Evolutionary conservation across 2,797 vertebrate genomes (phyloP).

Genomic region (Todus mexicanus): DNA sequence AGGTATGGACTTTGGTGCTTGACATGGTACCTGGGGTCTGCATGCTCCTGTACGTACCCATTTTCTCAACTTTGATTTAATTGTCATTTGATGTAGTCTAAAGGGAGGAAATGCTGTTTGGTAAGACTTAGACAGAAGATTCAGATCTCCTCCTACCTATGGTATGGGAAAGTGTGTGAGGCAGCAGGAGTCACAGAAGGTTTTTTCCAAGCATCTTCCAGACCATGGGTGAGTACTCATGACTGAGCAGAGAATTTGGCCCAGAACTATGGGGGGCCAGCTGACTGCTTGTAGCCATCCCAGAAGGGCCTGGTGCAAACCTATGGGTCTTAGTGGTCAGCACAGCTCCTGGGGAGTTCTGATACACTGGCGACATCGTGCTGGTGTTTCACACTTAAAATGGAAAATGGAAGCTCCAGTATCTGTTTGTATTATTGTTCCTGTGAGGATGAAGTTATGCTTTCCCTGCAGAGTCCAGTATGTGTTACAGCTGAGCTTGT

Average conservation of each 20-base stretch:
- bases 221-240: neutral
- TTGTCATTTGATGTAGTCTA: neutral
- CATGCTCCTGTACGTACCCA: neutral
- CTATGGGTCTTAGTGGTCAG: neutral
- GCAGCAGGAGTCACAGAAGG: neutral
- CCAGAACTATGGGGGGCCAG: neutral
- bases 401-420: neutral
- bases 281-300: neutral
- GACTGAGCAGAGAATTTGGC: neutral
- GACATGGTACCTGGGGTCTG: neutral
- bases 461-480: neutral
- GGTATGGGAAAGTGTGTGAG: neutral
- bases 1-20: neutral
- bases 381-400: neutral
- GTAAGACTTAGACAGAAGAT: neutral
- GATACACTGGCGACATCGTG: neutral
- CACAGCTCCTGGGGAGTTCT: neutral
- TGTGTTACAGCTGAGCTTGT: neutral
- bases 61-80: neutral
- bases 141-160: neutral
- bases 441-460: neutral
- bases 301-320: neutral
- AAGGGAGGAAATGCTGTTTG: neutral
- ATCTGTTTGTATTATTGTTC: neutral
- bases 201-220: neutral